Evolutionary conservation across 2,888 invertebrate species (phyloP), one percentile per base, ranked within the genome.

Genomic region (Eumacrocentrus americanus): DNA sequence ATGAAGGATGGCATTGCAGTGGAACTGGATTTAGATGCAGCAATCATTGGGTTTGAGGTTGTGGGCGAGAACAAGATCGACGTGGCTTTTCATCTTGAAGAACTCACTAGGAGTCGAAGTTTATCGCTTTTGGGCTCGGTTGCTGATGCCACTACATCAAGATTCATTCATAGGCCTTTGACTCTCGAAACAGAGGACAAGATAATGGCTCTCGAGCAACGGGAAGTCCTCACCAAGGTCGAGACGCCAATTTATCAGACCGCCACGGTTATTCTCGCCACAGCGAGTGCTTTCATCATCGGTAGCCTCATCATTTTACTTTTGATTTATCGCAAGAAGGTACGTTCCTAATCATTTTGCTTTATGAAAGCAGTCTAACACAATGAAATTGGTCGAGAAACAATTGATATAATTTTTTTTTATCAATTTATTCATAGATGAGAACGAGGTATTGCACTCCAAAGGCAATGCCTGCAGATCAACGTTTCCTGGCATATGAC

Each of bases 241-340:
- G 83, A 88, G 22, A 87, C 87, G 5, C 88, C 89, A 0, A 65
- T 76, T 58, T 56, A 91, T 73, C 91, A 91, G 75, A 88, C 91
- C 9, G 90, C 91, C 40, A 83, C 91, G 16, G 88, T 92, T 69
- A 90, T 91, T 12, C 83, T 91, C 54, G 91, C 90, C 20, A 90
- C 91, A 0, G 89, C 89, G 5, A 91, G 91, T 3, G 91, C 91
- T 0, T 91, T 92, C 73, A 85, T 92, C 58, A 90, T 92, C 75
- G 90, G 90, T 75, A 88, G 91, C 16, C 83, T 92, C 16, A 87
- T 90, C 23, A 87, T 92, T 2, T 84, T 91, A 11, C 85, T 92
- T 2, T 88, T 91, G 85, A 81, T 92, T 11, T 91, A 92, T 77
- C 86, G 90, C 9, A 84, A 86, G 72, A 86, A 86, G 79, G 85